These are phyloP conservation scores for Mus caroli DNA, from an alignment of 2,797 vertebrate genomes.

Conservation along the genomic window DNA sequence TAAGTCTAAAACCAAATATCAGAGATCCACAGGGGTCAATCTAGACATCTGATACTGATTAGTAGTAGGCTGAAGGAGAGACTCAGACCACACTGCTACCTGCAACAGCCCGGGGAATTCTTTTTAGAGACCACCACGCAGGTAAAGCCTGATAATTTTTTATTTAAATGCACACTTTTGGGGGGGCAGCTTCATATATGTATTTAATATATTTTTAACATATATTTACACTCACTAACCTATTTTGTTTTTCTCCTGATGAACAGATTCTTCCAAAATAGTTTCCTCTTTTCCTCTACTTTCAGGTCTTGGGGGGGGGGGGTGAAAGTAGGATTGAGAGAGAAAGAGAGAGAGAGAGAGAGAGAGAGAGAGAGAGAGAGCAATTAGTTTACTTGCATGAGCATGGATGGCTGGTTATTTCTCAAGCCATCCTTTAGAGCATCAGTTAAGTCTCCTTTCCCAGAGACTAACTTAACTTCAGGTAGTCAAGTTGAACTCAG, in stretches of 20 bases:
- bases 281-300: background rate
- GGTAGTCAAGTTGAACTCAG: background rate
- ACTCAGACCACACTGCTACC: background rate
- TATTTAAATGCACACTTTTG: background rate
- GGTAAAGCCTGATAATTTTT: background rate
- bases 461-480: background rate
- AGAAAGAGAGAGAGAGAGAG: background rate
- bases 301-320: background rate
- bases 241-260: background rate
- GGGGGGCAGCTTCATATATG: background rate
- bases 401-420: background rate
- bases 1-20: conserved; percentile 67
- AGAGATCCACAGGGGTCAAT: background rate
- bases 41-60: background rate
- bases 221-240: background rate
- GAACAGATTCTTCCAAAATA: background rate
- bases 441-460: background rate
- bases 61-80: background rate
- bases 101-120: background rate
- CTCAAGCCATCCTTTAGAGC: background rate
- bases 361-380: background rate
- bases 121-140: background rate
- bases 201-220: background rate
- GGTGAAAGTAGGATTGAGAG: no score
- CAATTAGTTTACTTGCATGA: background rate